phyloP scores from a whole-genome alignment of 92 coral and sea anemone species.

The Chrysogorgia sp. region DNA sequence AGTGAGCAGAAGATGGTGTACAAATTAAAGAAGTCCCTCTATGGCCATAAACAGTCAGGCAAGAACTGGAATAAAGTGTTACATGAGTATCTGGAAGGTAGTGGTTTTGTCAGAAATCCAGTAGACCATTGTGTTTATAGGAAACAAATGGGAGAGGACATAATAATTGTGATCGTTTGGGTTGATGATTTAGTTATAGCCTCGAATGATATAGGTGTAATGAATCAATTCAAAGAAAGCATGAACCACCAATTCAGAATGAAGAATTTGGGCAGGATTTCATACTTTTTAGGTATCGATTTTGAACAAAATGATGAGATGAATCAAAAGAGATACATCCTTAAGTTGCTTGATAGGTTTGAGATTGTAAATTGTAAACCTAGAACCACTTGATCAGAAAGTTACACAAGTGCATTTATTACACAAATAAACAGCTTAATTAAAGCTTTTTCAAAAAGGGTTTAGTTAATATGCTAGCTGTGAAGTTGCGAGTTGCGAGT shows the following conservation, averaged over 20 bases:
- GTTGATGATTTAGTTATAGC: conserved; percentile 31
- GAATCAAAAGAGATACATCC: conserved; percentile 22
- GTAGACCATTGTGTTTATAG: conserved; percentile 30
- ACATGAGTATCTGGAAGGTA: conserved; percentile 21
- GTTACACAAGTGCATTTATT: too few species aligned
- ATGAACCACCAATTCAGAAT: conserved; percentile 25
- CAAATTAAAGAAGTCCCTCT: conserved; percentile 42
- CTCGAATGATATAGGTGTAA: conserved; percentile 5
- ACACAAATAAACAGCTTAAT: too few species aligned
- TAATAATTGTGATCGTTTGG: background rate
- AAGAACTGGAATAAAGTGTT: conserved; percentile 44
- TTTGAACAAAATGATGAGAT: conserved; percentile 3
- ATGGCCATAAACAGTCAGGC: conserved; percentile 51
- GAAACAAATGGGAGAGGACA: conserved; percentile 14
- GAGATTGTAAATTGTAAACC: conserved; percentile 45
- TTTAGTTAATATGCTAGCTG: too few species aligned
- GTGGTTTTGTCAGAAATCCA: conserved; percentile 11
- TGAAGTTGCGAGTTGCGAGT: too few species aligned
- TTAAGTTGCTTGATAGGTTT: conserved; percentile 31
- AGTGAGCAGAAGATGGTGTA: conserved; percentile 41
- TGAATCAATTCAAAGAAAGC: conserved; percentile 24
- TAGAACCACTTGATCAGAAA: too few species aligned
- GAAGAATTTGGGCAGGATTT: conserved; percentile 26
- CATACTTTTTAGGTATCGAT: conserved; percentile 40
- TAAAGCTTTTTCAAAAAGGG: too few species aligned